Percentiles rank a stretch among this genome's conserved stretches.
These are phyloP conservation scores for Balaeniceps rex DNA, from an alignment of 2,113 vertebrate genomes.

Conservation along the genomic window DNA sequence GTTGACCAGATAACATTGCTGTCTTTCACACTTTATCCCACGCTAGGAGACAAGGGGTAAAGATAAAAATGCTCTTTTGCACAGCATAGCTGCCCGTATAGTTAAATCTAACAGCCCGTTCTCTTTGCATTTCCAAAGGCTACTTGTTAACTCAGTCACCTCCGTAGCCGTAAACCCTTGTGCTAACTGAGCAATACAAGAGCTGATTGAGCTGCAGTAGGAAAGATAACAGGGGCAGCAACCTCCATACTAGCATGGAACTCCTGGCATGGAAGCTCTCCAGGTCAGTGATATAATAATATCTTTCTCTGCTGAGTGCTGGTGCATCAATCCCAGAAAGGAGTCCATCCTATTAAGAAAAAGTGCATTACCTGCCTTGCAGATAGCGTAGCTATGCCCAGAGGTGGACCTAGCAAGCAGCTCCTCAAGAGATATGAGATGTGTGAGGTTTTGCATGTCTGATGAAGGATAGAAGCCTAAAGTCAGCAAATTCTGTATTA, in stretches of 20 bases:
- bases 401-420: not conserved
- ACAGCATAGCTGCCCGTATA: rapidly evolving
- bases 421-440: not conserved
- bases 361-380: not conserved
- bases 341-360: not conserved
- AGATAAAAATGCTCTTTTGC: not conserved
- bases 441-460: not conserved
- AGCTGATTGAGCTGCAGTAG: not conserved
- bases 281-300: not conserved
- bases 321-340: not conserved
- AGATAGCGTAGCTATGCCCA: not conserved
- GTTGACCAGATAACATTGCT: not conserved
- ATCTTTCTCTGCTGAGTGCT: not conserved
- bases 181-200: not conserved
- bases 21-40: not conserved
- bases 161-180: not conserved
- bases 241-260: not conserved
- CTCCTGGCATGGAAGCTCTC: not conserved
- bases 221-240: not conserved
- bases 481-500: not conserved
- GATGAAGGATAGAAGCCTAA: not conserved
- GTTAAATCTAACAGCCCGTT: not conserved
- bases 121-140: not conserved
- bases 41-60: not conserved
- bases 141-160: not conserved